Evolutionary conservation across 2,113 vertebrate genomes (phyloP).

Genomic region (Melanerpes aurifrons): DNA sequence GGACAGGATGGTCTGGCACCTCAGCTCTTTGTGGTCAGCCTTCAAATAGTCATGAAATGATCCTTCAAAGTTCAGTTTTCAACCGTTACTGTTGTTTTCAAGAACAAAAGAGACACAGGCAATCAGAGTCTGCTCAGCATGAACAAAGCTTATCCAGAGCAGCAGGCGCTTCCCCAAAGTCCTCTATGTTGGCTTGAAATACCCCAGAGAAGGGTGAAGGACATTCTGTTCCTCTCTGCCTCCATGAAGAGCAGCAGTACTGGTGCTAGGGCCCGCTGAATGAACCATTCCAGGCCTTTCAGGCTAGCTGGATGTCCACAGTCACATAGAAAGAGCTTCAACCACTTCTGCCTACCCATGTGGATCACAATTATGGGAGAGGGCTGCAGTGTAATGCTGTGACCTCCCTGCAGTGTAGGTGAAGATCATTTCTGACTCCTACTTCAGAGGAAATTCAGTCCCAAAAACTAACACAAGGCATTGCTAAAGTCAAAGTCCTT

Average conservation of each 20-base stretch:
- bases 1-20: background rate
- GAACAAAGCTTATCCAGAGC: background rate
- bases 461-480: background rate
- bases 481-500: background rate
- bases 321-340: background rate
- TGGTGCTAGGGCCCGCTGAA: background rate
- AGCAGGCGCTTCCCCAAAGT: background rate
- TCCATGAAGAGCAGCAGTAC: background rate
- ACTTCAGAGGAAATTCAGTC: background rate
- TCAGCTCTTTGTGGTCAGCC: background rate
- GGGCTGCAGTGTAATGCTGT: background rate
- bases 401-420: too few relatives aligned
- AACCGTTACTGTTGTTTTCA: background rate
- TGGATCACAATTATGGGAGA: background rate
- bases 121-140: background rate
- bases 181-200: background rate
- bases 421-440: background rate
- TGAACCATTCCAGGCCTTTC: background rate
- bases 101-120: background rate
- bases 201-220: background rate
- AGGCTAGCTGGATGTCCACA: background rate
- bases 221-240: background rate
- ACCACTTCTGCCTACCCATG: fast-evolving
- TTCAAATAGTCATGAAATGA: background rate
- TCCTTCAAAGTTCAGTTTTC: background rate